These are phyloP conservation scores for Triplophysa bombifrons DNA, from an alignment of 2,797 vertebrate genomes.

Conservation along the genomic window DNA sequence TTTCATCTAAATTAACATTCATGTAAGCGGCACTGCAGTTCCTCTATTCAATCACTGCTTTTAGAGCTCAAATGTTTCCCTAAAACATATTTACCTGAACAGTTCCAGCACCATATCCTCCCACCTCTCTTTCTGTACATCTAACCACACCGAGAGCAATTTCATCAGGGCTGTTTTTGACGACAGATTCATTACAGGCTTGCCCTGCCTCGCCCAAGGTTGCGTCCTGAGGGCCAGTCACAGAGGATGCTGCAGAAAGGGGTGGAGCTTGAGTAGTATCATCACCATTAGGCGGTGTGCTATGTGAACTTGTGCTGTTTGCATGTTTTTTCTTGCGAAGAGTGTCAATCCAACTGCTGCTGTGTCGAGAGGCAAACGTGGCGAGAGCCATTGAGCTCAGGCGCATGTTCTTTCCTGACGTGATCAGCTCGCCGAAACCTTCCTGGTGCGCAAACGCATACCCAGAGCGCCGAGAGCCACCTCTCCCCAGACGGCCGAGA, in stretches of 20 bases:
- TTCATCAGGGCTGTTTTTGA: slow-evolving; percentile 11
- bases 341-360: slow-evolving; percentile 89
- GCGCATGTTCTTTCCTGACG: slow-evolving; percentile 93
- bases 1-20: not conserved
- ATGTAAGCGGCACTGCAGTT: slow-evolving; percentile 2
- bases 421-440: slow-evolving; percentile 94
- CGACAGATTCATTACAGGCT: slow-evolving; percentile 8
- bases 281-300: slow-evolving; percentile 64
- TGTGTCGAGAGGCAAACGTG: slow-evolving; percentile 81
- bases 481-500: slow-evolving; percentile 78
- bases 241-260: slow-evolving; percentile 68
- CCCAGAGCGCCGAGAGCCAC: slow-evolving; percentile 83
- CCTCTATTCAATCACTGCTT: not conserved
- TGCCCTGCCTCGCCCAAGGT: slow-evolving; percentile 59
- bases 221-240: slow-evolving; percentile 63
- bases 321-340: slow-evolving; percentile 82
- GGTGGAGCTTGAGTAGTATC: slow-evolving; percentile 66
- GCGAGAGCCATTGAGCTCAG: slow-evolving; percentile 87
- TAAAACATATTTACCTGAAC: slow-evolving; percentile 67
- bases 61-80: not conserved
- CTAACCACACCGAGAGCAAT: slow-evolving; percentile 31
- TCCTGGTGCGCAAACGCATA: slow-evolving; percentile 95
- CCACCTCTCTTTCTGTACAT: slow-evolving; percentile 57
- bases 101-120: slow-evolving; percentile 66
- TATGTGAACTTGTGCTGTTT: slow-evolving; percentile 49